A percentile compares a stretch with the other conserved stretches of the same genome.
phyloP scores from a whole-genome alignment of 2,888 invertebrate species.

The Xestia ashworthii region DNA sequence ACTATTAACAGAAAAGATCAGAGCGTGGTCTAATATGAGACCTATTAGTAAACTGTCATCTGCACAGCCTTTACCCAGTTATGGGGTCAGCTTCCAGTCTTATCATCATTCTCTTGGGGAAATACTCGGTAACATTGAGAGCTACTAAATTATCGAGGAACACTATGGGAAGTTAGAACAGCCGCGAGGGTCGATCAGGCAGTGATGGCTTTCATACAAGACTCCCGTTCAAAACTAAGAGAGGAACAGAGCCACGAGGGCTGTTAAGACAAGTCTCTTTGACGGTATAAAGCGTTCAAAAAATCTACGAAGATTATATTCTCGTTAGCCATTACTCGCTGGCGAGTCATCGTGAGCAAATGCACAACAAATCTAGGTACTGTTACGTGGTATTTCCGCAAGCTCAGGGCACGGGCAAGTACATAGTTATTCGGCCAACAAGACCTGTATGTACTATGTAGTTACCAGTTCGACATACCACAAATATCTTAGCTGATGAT shows the following conservation, averaged over 20 bases:
- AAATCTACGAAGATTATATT: neutral
- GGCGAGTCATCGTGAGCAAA: conserved; percentile 3
- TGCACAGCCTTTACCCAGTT: too few relatives aligned
- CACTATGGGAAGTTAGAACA: too few relatives aligned
- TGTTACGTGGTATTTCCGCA: conserved; percentile 1
- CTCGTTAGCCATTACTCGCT: neutral
- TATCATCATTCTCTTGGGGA: too few relatives aligned
- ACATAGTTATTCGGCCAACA: conserved; percentile 3
- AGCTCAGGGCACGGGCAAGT: conserved; percentile 3
- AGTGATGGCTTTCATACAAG: neutral
- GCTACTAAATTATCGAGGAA: too few relatives aligned
- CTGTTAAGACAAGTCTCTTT: neutral
- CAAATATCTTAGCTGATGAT: conserved; percentile 25
- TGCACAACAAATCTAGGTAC: neutral
- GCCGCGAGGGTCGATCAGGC: too few relatives aligned
- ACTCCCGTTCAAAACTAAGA: neutral
- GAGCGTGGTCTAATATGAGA: too few relatives aligned
- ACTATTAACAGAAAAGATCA: too few relatives aligned
- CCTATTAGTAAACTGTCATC: too few relatives aligned
- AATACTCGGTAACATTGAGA: too few relatives aligned
- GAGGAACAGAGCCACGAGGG: neutral
- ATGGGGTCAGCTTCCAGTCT: too few relatives aligned
- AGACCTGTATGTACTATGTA: neutral
- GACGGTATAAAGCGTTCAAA: neutral
- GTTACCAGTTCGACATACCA: conserved; percentile 17